phyloP scores from a whole-genome alignment of 2,797 vertebrate species.

The Sciaenops ocellatus region DNA sequence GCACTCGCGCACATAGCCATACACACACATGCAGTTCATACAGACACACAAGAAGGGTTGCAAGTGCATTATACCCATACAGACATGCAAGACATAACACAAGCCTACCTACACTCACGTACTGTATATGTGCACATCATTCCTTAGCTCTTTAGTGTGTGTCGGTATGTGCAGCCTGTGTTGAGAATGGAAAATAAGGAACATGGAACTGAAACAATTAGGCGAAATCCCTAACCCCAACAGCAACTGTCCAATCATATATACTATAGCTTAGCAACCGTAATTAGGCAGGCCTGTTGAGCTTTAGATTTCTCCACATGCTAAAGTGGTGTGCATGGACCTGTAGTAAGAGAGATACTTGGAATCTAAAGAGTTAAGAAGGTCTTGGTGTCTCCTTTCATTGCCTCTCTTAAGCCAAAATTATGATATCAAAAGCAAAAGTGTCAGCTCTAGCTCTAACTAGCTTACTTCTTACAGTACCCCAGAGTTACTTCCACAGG shows the following conservation, averaged over 20 bases:
- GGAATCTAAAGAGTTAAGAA: background rate
- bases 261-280: background rate
- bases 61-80: slow-evolving; percentile 13
- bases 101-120: too few relatives aligned
- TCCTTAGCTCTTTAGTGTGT: slow-evolving; percentile 1
- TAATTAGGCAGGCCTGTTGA: background rate
- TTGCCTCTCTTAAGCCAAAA: background rate
- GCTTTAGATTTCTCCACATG: background rate
- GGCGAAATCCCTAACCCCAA: background rate
- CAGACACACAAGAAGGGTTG: background rate
- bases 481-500: background rate
- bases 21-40: background rate
- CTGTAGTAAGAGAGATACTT: background rate
- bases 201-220: background rate
- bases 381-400: background rate
- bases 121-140: background rate
- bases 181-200: background rate
- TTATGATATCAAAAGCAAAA: background rate
- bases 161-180: background rate
- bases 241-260: background rate
- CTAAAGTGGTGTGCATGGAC: background rate
- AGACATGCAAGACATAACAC: background rate
- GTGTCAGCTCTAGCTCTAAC: too few relatives aligned
- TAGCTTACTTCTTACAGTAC: background rate
- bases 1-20: slow-evolving; percentile 15